These are phyloP conservation scores for Crotalus tigris DNA, from an alignment of 2,113 vertebrate species.

Conservation along the genomic window DNA sequence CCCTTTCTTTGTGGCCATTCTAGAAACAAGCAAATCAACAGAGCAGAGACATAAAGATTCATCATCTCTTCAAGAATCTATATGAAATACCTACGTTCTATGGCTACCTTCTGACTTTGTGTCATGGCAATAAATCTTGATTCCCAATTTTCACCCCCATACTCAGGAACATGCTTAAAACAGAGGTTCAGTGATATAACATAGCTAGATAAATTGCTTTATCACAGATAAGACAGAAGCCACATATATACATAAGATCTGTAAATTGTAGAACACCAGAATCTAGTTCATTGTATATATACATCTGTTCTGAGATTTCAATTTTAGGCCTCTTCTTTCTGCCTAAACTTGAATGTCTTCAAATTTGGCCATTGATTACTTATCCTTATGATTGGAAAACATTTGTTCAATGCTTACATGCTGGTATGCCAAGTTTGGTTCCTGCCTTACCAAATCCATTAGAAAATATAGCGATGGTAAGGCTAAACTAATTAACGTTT, in stretches of 20 bases:
- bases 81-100: background rate
- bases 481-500: background rate
- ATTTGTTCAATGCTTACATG: background rate
- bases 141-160: background rate
- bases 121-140: background rate
- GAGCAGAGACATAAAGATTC: background rate
- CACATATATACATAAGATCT: background rate
- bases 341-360: background rate
- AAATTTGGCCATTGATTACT: background rate
- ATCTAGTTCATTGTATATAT: background rate
- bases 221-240: background rate
- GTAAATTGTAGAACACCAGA: background rate
- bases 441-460: background rate
- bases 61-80: background rate
- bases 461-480: background rate
- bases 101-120: background rate
- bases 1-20: background rate
- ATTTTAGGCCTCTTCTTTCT: background rate
- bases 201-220: background rate
- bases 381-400: background rate
- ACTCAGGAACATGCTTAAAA: background rate
- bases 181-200: background rate
- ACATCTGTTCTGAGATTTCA: background rate
- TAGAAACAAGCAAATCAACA: background rate
- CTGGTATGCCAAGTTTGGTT: background rate